phyloP scores from a whole-genome alignment of 1,140 invertebrate species.

The Archegozetes longisetosus region DNA sequence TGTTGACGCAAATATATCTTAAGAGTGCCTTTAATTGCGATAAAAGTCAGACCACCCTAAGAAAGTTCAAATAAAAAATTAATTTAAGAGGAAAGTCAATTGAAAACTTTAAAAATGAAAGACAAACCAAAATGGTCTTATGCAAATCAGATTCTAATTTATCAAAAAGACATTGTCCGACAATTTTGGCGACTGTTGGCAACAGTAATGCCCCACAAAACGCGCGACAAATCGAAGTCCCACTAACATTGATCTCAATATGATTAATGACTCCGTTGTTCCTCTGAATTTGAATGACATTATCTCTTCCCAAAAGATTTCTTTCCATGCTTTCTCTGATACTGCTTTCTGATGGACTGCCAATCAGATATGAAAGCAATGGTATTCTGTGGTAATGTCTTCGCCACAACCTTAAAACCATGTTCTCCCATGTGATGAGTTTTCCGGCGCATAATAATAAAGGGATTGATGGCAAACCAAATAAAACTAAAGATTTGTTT shows the following conservation, averaged over 20 bases:
- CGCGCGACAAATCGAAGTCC: slow-evolving; percentile 71
- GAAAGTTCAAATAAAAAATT: slow-evolving; percentile 21
- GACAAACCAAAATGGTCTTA: slow-evolving; percentile 55
- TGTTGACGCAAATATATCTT: slow-evolving; percentile 95
- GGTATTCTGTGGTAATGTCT: slow-evolving; percentile 33
- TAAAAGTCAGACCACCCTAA: slow-evolving; percentile 74
- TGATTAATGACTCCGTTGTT: neutral
- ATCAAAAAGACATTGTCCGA: slow-evolving; percentile 74
- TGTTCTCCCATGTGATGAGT: slow-evolving; percentile 90
- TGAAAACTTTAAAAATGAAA: neutral
- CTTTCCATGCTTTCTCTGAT: slow-evolving; percentile 13
- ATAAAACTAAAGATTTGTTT: slow-evolving; percentile 73
- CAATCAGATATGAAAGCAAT: slow-evolving; percentile 29
- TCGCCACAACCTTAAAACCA: slow-evolving; percentile 47
- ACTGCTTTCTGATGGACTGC: slow-evolving; percentile 5
- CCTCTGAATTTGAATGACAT: slow-evolving; percentile 28
- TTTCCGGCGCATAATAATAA: slow-evolving; percentile 72
- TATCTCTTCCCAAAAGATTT: slow-evolving; percentile 30
- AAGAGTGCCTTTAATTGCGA: slow-evolving; percentile 75
- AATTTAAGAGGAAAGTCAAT: neutral
- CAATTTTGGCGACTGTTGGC: slow-evolving; percentile 78
- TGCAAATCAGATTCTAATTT: slow-evolving; percentile 59
- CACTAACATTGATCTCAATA: slow-evolving; percentile 36
- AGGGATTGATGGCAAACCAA: slow-evolving; percentile 81
- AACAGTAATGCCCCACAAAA: slow-evolving; percentile 84